A percentile compares a stretch with the other conserved stretches of the same genome.
These are phyloP conservation scores for Natrix natrix DNA, from an alignment of 2,797 vertebrate genomes.

Conservation along the genomic window DNA sequence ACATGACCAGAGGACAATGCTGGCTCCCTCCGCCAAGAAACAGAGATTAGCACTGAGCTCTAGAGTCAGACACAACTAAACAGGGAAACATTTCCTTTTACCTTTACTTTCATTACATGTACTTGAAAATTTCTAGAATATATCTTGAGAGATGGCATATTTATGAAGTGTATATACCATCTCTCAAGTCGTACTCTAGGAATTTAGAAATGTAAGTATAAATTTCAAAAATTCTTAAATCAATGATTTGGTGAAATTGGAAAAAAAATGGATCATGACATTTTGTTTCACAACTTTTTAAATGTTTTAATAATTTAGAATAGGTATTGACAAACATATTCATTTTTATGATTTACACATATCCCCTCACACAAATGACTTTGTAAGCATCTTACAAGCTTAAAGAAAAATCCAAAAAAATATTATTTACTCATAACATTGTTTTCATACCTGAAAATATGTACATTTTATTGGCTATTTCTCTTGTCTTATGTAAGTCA, in stretches of 20 bases:
- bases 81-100: background rate
- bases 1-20: background rate
- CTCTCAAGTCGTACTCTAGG: no score
- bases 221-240: background rate
- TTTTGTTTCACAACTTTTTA: background rate
- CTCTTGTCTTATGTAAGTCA: background rate
- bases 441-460: background rate
- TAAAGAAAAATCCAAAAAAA: background rate
- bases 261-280: background rate
- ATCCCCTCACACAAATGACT: background rate
- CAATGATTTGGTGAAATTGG: background rate
- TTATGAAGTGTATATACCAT: no score
- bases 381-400: background rate
- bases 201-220: background rate
- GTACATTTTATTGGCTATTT: background rate
- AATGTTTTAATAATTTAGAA: background rate
- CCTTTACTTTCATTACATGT: background rate
- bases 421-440: background rate
- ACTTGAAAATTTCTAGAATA: background rate
- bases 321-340: background rate
- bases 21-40: background rate
- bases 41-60: background rate
- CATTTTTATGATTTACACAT: background rate
- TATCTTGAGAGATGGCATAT: background rate
- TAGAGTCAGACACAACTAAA: background rate